Evolutionary conservation across 2,888 invertebrate genomes (phyloP), one percentile per base, ranked within the genome.

Genomic region (Escarpia spicata): DNA sequence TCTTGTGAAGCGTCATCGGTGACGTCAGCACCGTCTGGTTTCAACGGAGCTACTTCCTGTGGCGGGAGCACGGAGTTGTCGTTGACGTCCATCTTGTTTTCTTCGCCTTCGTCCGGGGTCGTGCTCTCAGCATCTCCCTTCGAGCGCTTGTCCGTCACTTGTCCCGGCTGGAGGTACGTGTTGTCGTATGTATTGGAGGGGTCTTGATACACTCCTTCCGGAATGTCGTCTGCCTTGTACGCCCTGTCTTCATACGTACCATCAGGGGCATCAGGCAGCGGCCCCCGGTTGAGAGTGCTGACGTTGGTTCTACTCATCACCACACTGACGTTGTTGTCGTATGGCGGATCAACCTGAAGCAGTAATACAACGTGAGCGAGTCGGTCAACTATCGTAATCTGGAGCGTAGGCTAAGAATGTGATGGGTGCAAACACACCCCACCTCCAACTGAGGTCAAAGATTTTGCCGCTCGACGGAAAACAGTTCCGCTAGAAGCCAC

Each of bases 311-410:
- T 15, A 19, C 19, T 4, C 6, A 75, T 6, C 26, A 75, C 6
- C 75, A 75, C 75, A 75, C 75, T 75, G 19, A 75, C n/a, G 75
- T 75, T 75, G 75, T 75, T 75, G 75, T 75, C 75, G 75, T 75
- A 75, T 26, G 75, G 75, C 75, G 75, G 75, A 26, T 75, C 75
- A 26, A 75, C n/a, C 75, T 75, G 75, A 15, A 75, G 52, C 9
- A 12, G 52, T 52, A 52, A 52, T 52, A 52, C 52, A 52, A 9
- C 52, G 15, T 52, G 52, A 52, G 52, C 52, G 4, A 52, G 12
- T 52, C 52, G 52, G 9, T 52, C 15, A 9, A 37, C 37, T 37
- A 37, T 37, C 37, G 37, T 37, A 52, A 52, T 52, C 3, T 9
- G 52, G 52, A 9, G 9, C 9, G 52, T 52, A 12, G 9, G 12